Percentiles rank a stretch among this genome's conserved stretches.
Evolutionary conservation across 2,888 invertebrate genomes (phyloP).

Genomic region (Hermaeophaga mercurialis): DNA sequence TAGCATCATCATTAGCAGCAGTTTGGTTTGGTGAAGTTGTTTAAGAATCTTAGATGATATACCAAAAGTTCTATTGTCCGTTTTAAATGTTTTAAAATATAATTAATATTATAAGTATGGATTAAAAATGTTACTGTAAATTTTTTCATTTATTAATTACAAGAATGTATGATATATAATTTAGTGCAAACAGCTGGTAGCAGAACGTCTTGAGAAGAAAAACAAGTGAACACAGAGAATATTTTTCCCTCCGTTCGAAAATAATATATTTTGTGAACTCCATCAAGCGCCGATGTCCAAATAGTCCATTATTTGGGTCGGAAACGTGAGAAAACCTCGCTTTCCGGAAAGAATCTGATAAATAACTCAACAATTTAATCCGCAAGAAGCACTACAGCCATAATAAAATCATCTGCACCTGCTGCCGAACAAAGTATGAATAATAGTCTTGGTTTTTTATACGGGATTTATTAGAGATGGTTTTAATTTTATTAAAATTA

Average conservation of each 20-base stretch:
- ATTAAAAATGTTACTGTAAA: too few species aligned
- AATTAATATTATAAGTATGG: too few species aligned
- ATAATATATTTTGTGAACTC: slow-evolving; percentile 15
- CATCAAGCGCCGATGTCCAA: slow-evolving; percentile 15
- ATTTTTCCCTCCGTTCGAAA: background rate
- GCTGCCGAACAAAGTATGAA: slow-evolving; percentile 19
- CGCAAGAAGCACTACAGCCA: slow-evolving; percentile 21
- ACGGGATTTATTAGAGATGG: slow-evolving; percentile 9
- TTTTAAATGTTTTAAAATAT: too few species aligned
- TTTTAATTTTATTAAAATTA: slow-evolving; percentile 1
- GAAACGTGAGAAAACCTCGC: slow-evolving; percentile 16
- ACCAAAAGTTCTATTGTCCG: too few species aligned
- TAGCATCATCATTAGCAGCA: too few species aligned
- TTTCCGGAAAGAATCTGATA: slow-evolving; percentile 8
- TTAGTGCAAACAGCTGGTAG: too few species aligned
- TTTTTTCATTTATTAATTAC: too few species aligned
- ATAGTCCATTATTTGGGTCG: slow-evolving; percentile 16
- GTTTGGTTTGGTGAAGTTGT: too few species aligned
- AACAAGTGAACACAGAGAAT: background rate
- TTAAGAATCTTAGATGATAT: too few species aligned
- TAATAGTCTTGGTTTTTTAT: slow-evolving; percentile 17
- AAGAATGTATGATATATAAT: too few species aligned
- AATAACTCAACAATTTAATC: slow-evolving; percentile 24
- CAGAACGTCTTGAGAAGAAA: too few species aligned
- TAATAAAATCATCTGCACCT: slow-evolving; percentile 18